A percentile compares a stretch with the other conserved stretches of the same genome.
phyloP scores from a whole-genome alignment of 1,140 invertebrate genomes.

The Drosophila sechellia region DNA sequence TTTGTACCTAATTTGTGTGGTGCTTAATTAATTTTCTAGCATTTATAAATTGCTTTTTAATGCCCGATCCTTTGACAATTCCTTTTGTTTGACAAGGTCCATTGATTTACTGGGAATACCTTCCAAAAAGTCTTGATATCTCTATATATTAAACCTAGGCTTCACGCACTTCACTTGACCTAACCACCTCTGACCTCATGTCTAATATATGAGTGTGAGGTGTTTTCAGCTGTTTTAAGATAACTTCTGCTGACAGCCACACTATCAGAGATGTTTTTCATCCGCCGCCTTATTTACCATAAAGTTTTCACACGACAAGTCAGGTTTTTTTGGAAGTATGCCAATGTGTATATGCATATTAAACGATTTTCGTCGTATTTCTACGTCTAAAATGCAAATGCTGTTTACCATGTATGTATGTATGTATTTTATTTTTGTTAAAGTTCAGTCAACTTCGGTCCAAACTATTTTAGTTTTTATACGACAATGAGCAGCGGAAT shows the following conservation, averaged over 20 bases:
- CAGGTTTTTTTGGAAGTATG: constrained; percentile 48
- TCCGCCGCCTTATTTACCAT: constrained; percentile 48
- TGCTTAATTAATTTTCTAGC: constrained; percentile 51
- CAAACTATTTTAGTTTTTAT: constrained; percentile 1
- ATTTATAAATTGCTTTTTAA: constrained; percentile 22
- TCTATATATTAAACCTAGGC: constrained; percentile 13
- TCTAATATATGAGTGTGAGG: constrained; percentile 58
- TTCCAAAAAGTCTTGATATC: constrained; percentile 21
- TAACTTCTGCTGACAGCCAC: constrained; percentile 55
- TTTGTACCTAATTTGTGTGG: constrained; percentile 37
- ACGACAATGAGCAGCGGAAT: background rate
- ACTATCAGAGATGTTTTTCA: constrained; percentile 56
- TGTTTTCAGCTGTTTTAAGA: constrained; percentile 54
- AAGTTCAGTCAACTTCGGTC: constrained; percentile 66
- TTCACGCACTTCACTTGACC: constrained; percentile 48
- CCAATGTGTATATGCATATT: constrained; percentile 54
- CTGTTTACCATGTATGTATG: no score
- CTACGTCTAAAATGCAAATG: constrained; percentile 53
- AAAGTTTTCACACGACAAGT: constrained; percentile 64
- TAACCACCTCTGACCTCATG: constrained; percentile 59
- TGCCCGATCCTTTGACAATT: constrained; percentile 18
- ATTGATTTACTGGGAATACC: background rate
- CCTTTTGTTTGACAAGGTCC: constrained; percentile 25
- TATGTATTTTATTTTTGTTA: constrained; percentile 35
- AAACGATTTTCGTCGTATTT: constrained; percentile 15